Percentiles rank a stretch among this genome's conserved stretches.
These are phyloP conservation scores for Siniperca knerii DNA, from an alignment of 2,113 vertebrate genomes.

Conservation along the genomic window DNA sequence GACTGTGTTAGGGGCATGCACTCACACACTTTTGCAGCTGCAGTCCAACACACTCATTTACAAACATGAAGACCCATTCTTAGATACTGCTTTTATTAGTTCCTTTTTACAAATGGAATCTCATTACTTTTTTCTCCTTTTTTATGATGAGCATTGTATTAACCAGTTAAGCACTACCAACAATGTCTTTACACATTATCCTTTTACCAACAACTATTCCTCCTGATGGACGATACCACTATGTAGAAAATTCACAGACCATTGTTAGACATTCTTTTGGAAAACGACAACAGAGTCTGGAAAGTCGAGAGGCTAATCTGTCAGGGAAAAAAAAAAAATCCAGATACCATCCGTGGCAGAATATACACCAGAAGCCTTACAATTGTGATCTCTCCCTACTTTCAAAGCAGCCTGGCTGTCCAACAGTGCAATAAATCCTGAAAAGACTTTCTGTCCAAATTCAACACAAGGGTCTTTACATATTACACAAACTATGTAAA, in stretches of 20 bases:
- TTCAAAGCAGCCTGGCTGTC: neutral
- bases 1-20: neutral
- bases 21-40: constrained; percentile 28
- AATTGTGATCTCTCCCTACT: neutral
- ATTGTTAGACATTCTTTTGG: too few species aligned
- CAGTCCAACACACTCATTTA: neutral
- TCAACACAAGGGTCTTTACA: neutral
- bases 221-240: neutral
- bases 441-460: neutral
- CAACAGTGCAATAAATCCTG: neutral
- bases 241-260: neutral
- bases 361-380: neutral
- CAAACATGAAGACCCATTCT: too few species aligned
- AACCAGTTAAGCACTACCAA: neutral
- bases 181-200: neutral
- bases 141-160: neutral
- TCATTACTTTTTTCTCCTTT: neutral
- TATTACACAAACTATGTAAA: neutral
- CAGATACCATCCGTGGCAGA: neutral
- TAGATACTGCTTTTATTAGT: neutral
- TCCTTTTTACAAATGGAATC: neutral
- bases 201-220: neutral
- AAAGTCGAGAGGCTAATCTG: too few species aligned
- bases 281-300: too few species aligned
- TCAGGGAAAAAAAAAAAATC: too few species aligned